Percentiles rank a stretch among this genome's conserved stretches.
Evolutionary conservation across 2,888 invertebrate genomes (phyloP).

Genomic region (Drosophila paranaensis): DNA sequence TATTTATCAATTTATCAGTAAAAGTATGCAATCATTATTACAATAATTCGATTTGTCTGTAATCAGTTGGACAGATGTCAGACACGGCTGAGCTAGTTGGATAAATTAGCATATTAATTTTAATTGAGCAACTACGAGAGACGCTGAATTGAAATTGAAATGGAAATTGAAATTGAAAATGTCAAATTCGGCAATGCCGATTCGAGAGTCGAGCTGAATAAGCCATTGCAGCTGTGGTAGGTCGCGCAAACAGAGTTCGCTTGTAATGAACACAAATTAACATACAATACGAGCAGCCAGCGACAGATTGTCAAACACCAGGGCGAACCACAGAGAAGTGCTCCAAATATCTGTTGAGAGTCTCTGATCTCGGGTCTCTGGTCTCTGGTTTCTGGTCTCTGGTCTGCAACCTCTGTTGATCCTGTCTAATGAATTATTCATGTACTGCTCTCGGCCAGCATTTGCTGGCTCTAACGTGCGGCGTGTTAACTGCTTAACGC

Average conservation of each 20-base stretch:
- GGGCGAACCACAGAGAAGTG: slow-evolving; percentile 31
- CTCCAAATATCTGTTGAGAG: slow-evolving; percentile 11
- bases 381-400: neutral
- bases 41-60: slow-evolving; percentile 30
- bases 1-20: slow-evolving; percentile 6
- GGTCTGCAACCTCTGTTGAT: slow-evolving; percentile 16
- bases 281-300: slow-evolving; percentile 59
- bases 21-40: slow-evolving; percentile 37
- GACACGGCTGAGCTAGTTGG: slow-evolving; percentile 18
- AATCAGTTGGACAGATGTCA: slow-evolving; percentile 68
- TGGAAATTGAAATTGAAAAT: slow-evolving; percentile 70
- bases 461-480: slow-evolving; percentile 16
- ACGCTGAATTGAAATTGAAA: slow-evolving; percentile 22
- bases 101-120: slow-evolving; percentile 78
- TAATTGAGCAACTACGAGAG: slow-evolving; percentile 61
- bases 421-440: slow-evolving; percentile 55
- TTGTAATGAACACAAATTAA: slow-evolving; percentile 67
- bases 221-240: slow-evolving; percentile 58
- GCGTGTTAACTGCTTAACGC: slow-evolving; percentile 56
- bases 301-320: slow-evolving; percentile 68
- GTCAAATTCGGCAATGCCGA: slow-evolving; percentile 60
- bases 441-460: slow-evolving; percentile 26
- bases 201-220: slow-evolving; percentile 40
- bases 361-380: neutral
- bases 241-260: slow-evolving; percentile 30